A percentile compares a stretch with the other conserved stretches of the same genome.
Evolutionary conservation across 2,888 invertebrate genomes (phyloP).

Genomic region (Parnassius smintheus): DNA sequence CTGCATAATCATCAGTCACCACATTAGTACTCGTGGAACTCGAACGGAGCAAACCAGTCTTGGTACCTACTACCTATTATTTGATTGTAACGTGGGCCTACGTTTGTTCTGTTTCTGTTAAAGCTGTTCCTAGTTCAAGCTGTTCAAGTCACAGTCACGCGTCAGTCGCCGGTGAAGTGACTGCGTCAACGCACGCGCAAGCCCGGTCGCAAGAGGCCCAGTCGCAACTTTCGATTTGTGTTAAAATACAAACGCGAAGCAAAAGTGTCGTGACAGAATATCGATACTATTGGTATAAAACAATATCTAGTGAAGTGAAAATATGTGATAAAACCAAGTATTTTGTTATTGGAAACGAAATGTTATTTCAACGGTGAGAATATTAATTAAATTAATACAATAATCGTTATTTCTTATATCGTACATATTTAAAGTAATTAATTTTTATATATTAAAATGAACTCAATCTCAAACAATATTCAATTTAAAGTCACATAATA

Average conservation of each 20-base stretch:
- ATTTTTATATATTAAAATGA: too few relatives aligned
- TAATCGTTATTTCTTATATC: too few relatives aligned
- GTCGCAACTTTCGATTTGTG: constrained; percentile 45
- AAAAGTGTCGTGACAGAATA: constrained; percentile 41
- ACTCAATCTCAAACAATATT: not conserved
- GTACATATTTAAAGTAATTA: not conserved
- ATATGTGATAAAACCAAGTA: constrained; percentile 58
- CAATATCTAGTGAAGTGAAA: constrained; percentile 54
- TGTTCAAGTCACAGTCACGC: constrained; percentile 38
- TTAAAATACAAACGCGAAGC: constrained; percentile 43
- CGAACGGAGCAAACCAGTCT: constrained; percentile 61
- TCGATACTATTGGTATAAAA: constrained; percentile 43
- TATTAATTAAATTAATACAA: not conserved
- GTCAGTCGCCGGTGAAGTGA: constrained; percentile 62
- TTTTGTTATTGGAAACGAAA: constrained; percentile 47
- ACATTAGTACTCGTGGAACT: constrained; percentile 50
- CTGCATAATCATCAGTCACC: constrained; percentile 51
- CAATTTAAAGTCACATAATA: constrained; percentile 3
- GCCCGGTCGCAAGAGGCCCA: constrained; percentile 45
- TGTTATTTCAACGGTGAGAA: constrained; percentile 50
- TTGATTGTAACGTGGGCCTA: constrained; percentile 47
- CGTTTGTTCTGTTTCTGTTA: constrained; percentile 36
- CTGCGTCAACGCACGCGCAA: constrained; percentile 45
- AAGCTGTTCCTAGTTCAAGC: constrained; percentile 33
- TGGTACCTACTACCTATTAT: constrained; percentile 45